Conservation (phyloP, 2,113 vertebrate genomes). For the Azemiops feae region DNA sequence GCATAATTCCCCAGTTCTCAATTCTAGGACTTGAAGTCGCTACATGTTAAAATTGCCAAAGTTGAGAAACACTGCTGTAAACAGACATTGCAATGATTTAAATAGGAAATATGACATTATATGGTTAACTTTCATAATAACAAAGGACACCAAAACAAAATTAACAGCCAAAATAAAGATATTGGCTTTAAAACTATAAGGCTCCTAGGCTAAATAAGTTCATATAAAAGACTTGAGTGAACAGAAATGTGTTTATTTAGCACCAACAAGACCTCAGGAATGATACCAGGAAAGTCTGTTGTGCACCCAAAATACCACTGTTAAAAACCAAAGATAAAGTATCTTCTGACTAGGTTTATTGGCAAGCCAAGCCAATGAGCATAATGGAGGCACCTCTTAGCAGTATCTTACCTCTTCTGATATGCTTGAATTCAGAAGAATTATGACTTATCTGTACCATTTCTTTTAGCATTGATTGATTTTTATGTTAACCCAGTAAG, state of each 20-base stretch:
- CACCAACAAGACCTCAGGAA: not conserved
- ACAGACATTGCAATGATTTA: not conserved
- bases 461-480: not conserved
- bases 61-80: not conserved
- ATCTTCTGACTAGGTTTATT: not conserved
- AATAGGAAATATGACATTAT: not conserved
- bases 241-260: not conserved
- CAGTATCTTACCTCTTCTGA: not conserved
- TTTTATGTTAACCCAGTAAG: constrained; percentile 73
- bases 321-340: not conserved
- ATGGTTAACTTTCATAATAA: not conserved
- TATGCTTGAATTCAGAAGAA: not conserved
- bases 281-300: not conserved
- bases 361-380: not conserved
- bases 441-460: not conserved
- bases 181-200: not conserved
- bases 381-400: not conserved
- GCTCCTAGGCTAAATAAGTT: not conserved
- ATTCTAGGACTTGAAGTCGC: not conserved
- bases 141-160: not conserved
- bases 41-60: not conserved
- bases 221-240: not conserved
- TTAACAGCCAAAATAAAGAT: not conserved
- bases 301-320: not conserved
- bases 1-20: not conserved